Evolutionary conservation across 2,797 vertebrate genomes (phyloP).

Genomic region (Geotrypetes seraphini): DNA sequence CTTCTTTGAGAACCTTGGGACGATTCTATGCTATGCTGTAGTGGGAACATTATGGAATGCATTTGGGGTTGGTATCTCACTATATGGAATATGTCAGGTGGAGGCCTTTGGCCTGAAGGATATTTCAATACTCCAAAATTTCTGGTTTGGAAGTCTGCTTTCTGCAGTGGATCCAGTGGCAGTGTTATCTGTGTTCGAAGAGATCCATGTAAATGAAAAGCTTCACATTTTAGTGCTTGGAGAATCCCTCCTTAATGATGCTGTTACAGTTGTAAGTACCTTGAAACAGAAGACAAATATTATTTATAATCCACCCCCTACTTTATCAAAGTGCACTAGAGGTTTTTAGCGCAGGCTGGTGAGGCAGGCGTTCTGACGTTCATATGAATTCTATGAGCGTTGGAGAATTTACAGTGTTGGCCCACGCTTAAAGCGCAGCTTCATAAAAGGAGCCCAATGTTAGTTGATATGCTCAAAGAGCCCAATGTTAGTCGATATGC

Average conservation of each 20-base stretch:
- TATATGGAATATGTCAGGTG: constrained; percentile 66
- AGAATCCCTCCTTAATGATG: constrained; percentile 73
- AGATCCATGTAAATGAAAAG: constrained; percentile 78
- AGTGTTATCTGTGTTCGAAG: constrained; percentile 70
- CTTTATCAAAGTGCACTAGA: too few relatives aligned
- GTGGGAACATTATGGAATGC: constrained; percentile 70
- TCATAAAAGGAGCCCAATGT: too few relatives aligned
- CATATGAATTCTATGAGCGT: too few relatives aligned
- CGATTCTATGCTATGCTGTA: constrained; percentile 68
- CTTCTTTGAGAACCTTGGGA: constrained; percentile 73
- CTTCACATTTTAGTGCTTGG: constrained; percentile 74
- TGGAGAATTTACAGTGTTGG: too few relatives aligned
- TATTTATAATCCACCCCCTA: too few relatives aligned
- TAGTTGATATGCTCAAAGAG: too few relatives aligned
- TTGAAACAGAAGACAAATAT: too few relatives aligned
- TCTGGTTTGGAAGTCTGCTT: constrained; percentile 71
- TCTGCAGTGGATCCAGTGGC: constrained; percentile 66
- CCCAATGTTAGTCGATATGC: too few relatives aligned
- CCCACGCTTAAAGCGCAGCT: too few relatives aligned
- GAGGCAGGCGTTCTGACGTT: too few relatives aligned
- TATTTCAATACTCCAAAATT: constrained; percentile 66
- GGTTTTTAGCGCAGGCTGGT: too few relatives aligned
- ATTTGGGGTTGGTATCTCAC: constrained; percentile 65
- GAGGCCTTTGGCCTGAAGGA: constrained; percentile 53
- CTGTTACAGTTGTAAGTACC: constrained; percentile 63